These are phyloP conservation scores for Muschampia plurimacula DNA, from an alignment of 2,888 invertebrate genomes.

Conservation along the genomic window DNA sequence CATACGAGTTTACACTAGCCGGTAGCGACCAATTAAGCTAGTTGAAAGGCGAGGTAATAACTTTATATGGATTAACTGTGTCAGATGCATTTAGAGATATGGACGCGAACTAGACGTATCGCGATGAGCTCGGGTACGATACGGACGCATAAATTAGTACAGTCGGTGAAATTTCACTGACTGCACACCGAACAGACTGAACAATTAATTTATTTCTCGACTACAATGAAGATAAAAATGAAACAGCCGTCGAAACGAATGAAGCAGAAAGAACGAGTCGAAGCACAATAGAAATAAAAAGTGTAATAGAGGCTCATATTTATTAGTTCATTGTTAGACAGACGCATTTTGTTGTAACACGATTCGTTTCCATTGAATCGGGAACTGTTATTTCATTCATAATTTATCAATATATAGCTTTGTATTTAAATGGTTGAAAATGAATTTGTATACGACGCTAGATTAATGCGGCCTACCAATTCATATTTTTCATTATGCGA, in stretches of 20 bases:
- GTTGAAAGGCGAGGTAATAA: slow-evolving; percentile 76
- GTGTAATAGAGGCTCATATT: slow-evolving; percentile 73
- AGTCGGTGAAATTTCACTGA: slow-evolving; percentile 50
- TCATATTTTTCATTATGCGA: slow-evolving; percentile 74
- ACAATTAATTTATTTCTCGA: slow-evolving; percentile 61
- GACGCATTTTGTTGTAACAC: slow-evolving; percentile 72
- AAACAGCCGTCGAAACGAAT: slow-evolving; percentile 56
- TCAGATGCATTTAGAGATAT: slow-evolving; percentile 77
- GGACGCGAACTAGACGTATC: slow-evolving; percentile 40
- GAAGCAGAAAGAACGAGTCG: slow-evolving; percentile 58
- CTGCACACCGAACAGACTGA: slow-evolving; percentile 22
- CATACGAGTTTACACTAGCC: slow-evolving; percentile 73
- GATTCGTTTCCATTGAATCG: slow-evolving; percentile 64
- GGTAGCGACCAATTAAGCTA: slow-evolving; percentile 76
- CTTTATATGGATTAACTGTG: slow-evolving; percentile 79
- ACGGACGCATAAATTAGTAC: slow-evolving; percentile 64
- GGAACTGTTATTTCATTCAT: slow-evolving; percentile 76
- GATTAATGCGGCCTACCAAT: slow-evolving; percentile 72
- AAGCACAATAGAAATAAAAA: slow-evolving; percentile 64
- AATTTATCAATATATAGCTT: slow-evolving; percentile 79
- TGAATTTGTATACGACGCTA: slow-evolving; percentile 63
- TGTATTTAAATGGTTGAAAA: slow-evolving; percentile 77
- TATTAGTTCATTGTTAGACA: slow-evolving; percentile 77
- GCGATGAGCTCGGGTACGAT: slow-evolving; percentile 26
- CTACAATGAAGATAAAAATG: slow-evolving; percentile 64